Percentiles rank a stretch among this genome's conserved stretches.
These are phyloP conservation scores for Homarus gammarus DNA, from an alignment of 2,888 invertebrate species.

Conservation along the genomic window DNA sequence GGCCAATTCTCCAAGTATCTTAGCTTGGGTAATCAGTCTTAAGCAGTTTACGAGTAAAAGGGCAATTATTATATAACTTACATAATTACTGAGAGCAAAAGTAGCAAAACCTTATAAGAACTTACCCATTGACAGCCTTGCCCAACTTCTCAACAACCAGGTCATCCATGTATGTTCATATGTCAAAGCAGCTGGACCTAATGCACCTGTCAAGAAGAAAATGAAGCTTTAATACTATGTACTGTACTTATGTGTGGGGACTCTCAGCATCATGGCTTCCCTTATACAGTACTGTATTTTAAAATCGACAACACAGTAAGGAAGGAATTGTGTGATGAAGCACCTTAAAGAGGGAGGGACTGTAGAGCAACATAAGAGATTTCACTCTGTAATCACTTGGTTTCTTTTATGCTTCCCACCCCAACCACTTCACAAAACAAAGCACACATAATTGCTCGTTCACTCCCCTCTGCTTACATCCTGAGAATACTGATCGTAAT, in stretches of 20 bases:
- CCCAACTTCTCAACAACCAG: slow-evolving; percentile 74
- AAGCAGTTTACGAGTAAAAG: not conserved
- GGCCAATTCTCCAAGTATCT: not conserved
- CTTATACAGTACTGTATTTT: not conserved
- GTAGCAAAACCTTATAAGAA: not conserved
- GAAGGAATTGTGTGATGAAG: not conserved
- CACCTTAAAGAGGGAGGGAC: not conserved
- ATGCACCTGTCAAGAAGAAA: slow-evolving; percentile 44
- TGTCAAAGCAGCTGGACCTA: slow-evolving; percentile 42
- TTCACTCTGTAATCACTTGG: slow-evolving; percentile 52
- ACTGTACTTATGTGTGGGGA: too few relatives aligned
- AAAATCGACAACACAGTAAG: not conserved
- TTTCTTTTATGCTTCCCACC: slow-evolving; percentile 48
- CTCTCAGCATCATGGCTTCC: too few relatives aligned
- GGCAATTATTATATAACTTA: not conserved
- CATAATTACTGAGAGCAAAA: not conserved
- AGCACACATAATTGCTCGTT: slow-evolving; percentile 59
- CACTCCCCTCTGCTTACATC: slow-evolving; percentile 27
- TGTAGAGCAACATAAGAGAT: slow-evolving; percentile 28
- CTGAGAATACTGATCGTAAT: slow-evolving; percentile 41
- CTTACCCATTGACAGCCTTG: slow-evolving; percentile 75
- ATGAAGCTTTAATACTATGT: too few relatives aligned
- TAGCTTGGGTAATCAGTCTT: not conserved
- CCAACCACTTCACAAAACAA: slow-evolving; percentile 59
- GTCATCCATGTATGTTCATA: slow-evolving; percentile 74